Evolutionary conservation across 2,113 vertebrate species (phyloP).

Genomic region (Lagopus muta): DNA sequence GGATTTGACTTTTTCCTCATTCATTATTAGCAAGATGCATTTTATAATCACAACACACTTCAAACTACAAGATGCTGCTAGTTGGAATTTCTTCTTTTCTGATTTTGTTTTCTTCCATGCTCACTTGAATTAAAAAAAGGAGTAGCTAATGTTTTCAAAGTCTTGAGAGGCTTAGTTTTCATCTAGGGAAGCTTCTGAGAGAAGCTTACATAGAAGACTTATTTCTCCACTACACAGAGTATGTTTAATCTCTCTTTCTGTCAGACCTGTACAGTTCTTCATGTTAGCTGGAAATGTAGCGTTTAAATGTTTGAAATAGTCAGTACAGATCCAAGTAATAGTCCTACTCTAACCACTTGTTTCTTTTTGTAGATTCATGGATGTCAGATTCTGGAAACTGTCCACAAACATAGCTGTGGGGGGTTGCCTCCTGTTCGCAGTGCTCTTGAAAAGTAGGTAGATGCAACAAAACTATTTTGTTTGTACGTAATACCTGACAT

Average conservation of each 20-base stretch:
- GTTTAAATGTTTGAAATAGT: not conserved
- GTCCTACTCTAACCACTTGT: constrained; percentile 24
- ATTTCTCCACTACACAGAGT: not conserved
- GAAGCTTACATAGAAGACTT: not conserved
- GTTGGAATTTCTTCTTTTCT: not conserved
- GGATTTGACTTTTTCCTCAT: not conserved
- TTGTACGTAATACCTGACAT: not conserved
- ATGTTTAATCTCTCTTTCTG: not conserved
- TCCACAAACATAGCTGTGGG: constrained; percentile 96
- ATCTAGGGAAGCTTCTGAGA: not conserved
- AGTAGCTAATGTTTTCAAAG: not conserved
- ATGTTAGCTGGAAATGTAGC: not conserved
- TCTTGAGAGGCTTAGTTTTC: not conserved
- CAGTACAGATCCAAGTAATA: not conserved
- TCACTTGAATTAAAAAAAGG: not conserved
- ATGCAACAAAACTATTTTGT: not conserved
- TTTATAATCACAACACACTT: not conserved
- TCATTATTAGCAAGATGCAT: not conserved
- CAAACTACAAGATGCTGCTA: not conserved
- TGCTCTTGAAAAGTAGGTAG: constrained; percentile 93
- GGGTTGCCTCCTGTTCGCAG: constrained; percentile 94
- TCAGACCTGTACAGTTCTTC: not conserved
- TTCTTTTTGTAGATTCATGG: constrained; percentile 89
- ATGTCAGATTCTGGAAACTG: constrained; percentile 95
- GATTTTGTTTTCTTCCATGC: not conserved